Base-by-base conservation (phyloP, 2,888 invertebrate genomes). In the Sycophila texana region DNA sequence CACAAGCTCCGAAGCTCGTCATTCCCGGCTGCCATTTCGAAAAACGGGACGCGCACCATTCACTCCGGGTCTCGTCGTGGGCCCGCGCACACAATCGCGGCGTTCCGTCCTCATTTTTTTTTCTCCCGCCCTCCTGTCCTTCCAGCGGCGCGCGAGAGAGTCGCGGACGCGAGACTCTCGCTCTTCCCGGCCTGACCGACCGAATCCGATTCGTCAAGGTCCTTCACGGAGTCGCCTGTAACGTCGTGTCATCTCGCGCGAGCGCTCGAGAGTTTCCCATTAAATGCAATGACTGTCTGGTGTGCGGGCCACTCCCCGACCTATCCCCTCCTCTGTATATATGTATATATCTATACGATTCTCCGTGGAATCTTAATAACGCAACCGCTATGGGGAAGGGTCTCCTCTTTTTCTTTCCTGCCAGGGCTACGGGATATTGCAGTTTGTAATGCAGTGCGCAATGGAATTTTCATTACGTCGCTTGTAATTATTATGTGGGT, bases 201-300 rank as follows among this genome's bases (percentile, higher is more conserved):
- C 53, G 39, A n/a, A 55, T 65, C 58, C 65, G 53, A 75, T 79
- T 79, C 71, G 74, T 79, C 74, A 79, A 74, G 79, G 68, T 58
- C 74, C 57, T 74, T 63, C 26, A 53, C 53, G 53, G 20, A 58
- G 57, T 30, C 53, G 60, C 47, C 20, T 18, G 14, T 18, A 49
- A 55, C 63, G 66, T 66, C 77, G 63, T 66, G 51, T 72, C n/a
- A 39, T 63, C 47, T 14, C 47, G 49, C 55, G 22, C 58, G n/a
- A 65, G 61, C 57, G n/a, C 51, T 20, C 49, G 68, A 61, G 58
- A 76, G 76, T 74, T 39, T 77, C 53, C 77, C 74, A 81, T 81
- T 81, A 81, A 81, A 77, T 61, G 53, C 74, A 67, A 77, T 81
- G 81, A 81, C 81, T 77, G 74, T 77, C 65, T 58, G 39, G 58